These are phyloP conservation scores for Polia nebulosa DNA, from an alignment of 2,888 invertebrate species.

Conservation along the genomic window DNA sequence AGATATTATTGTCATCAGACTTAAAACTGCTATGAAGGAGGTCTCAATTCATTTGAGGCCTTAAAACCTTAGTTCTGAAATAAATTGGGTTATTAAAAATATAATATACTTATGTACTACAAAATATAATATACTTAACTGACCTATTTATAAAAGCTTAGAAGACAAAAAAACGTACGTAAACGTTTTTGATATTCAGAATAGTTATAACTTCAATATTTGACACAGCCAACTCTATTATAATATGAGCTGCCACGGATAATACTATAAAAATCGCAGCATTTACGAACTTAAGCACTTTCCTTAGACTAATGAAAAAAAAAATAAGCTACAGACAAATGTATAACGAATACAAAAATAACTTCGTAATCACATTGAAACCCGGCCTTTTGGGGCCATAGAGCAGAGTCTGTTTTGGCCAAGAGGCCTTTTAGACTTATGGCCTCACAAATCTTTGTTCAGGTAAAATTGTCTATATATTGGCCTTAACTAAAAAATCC, in stretches of 20 bases:
- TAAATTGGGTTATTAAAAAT: too few relatives aligned
- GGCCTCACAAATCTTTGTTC: constrained; percentile 31
- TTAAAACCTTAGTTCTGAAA: too few relatives aligned
- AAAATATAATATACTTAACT: too few relatives aligned
- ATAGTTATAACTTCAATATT: constrained; percentile 31
- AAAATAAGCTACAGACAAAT: constrained; percentile 82
- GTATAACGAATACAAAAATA: constrained; percentile 86
- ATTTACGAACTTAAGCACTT: constrained; percentile 77
- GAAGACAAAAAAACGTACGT: too few relatives aligned
- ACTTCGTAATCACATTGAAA: constrained; percentile 81
- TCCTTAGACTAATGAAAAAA: constrained; percentile 74
- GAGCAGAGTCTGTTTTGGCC: constrained; percentile 47
- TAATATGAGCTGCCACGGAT: constrained; percentile 62
- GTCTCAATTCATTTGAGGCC: not conserved
- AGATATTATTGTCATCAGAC: constrained; percentile 29
- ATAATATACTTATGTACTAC: too few relatives aligned
- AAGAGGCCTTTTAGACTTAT: constrained; percentile 23
- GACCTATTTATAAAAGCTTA: too few relatives aligned
- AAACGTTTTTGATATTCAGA: too few relatives aligned
- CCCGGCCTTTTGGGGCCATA: constrained; percentile 47
- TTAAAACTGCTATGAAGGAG: not conserved
- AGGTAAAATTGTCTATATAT: constrained; percentile 20
- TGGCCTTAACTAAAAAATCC: constrained; percentile 44
- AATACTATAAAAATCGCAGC: constrained; percentile 68
- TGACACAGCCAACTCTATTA: constrained; percentile 35